Percentiles rank a stretch among this genome's conserved stretches.
Evolutionary conservation across 2,888 invertebrate species (phyloP).

Genomic region (Fragum whitleyi): DNA sequence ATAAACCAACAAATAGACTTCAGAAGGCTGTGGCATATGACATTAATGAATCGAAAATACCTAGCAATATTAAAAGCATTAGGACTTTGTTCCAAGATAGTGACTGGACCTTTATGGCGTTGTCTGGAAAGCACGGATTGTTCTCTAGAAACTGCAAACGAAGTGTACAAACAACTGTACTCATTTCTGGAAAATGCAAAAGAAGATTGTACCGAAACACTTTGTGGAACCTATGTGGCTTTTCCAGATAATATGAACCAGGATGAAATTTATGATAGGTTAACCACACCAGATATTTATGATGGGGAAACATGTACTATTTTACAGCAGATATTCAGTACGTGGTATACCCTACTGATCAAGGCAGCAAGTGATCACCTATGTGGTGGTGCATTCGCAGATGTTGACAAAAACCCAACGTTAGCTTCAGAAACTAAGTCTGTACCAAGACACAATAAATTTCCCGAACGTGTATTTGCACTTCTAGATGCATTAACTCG

Average conservation of each 20-base stretch:
- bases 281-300: constrained; percentile 36
- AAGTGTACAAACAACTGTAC: constrained; percentile 36
- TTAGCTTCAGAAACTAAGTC: constrained; percentile 24
- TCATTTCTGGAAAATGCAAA: constrained; percentile 25
- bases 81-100: constrained; percentile 46
- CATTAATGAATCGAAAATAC: constrained; percentile 25
- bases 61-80: constrained; percentile 39
- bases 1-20: constrained; percentile 26
- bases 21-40: constrained; percentile 51
- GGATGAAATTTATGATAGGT: constrained; percentile 36
- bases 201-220: constrained; percentile 29
- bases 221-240: constrained; percentile 23
- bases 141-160: constrained; percentile 39
- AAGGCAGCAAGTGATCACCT: constrained; percentile 53
- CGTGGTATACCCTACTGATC: constrained; percentile 28
- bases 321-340: constrained; percentile 38
- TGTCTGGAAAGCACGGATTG: constrained; percentile 47
- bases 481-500: constrained; percentile 43
- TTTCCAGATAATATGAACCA: constrained; percentile 39
- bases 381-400: constrained; percentile 27
- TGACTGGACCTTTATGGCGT: constrained; percentile 55
- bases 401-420: constrained; percentile 16
- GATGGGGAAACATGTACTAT: constrained; percentile 20
- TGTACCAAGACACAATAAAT: constrained; percentile 46
- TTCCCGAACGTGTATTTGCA: constrained; percentile 50